A percentile compares a stretch with the other conserved stretches of the same genome.
phyloP scores from a whole-genome alignment of 2,888 invertebrate genomes.

The Linnaemya vulpina region DNA sequence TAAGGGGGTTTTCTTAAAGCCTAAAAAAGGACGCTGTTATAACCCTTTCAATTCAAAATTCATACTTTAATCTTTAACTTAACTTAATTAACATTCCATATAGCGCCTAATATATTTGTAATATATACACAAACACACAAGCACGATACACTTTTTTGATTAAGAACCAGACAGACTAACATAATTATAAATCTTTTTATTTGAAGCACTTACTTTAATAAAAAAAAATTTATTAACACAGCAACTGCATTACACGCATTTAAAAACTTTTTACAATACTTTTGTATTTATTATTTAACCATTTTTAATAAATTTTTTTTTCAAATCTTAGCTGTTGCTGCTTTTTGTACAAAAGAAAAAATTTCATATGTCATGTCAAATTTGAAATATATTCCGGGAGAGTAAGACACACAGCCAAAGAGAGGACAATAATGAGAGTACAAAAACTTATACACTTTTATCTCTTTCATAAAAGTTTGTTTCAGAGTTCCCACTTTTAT shows the following conservation, averaged over 20 bases:
- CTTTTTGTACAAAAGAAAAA: constrained; percentile 54
- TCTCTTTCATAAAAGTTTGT: constrained; percentile 45
- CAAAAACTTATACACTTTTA: constrained; percentile 2
- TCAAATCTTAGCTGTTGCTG: constrained; percentile 65
- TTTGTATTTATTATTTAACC: background rate
- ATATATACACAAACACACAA: background rate
- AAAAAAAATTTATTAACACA: background rate
- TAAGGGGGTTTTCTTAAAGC: too few relatives aligned
- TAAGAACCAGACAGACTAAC: constrained; percentile 52
- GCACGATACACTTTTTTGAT: background rate
- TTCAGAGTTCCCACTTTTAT: constrained; percentile 10
- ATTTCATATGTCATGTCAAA: constrained; percentile 60
- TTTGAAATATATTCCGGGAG: background rate
- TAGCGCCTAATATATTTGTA: background rate
- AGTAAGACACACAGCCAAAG: background rate
- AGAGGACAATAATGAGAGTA: constrained; percentile 30
- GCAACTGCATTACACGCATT: background rate
- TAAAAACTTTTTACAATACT: background rate
- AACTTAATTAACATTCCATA: background rate
- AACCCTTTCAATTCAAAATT: background rate
- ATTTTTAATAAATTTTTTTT: constrained; percentile 27
- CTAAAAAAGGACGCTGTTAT: background rate
- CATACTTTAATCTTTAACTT: background rate
- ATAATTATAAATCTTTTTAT: constrained; percentile 1
- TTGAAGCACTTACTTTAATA: background rate